phyloP scores from a whole-genome alignment of 2,888 invertebrate genomes.

The Tenthredo amoena region DNA sequence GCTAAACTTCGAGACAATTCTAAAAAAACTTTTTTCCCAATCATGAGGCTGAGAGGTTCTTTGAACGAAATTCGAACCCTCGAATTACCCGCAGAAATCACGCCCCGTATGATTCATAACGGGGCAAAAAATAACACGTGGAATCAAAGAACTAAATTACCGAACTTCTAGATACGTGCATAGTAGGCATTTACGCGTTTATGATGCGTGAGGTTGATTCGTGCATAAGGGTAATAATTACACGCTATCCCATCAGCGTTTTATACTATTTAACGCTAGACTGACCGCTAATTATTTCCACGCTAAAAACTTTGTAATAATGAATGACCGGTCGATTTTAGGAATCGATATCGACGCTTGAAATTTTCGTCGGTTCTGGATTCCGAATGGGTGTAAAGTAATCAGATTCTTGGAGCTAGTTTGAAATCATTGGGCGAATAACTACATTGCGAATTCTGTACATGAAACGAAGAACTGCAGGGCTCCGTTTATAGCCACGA shows the following conservation, averaged over 20 bases:
- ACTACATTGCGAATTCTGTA: not conserved
- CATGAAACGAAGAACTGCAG: not conserved
- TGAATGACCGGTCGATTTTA: not conserved
- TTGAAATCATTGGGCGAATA: not conserved
- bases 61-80: not conserved
- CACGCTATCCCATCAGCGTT: not conserved
- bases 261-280: not conserved
- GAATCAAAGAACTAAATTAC: not conserved
- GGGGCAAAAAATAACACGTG: not conserved
- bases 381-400: not conserved
- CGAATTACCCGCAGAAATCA: not conserved
- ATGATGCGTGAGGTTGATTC: slow-evolving; percentile 26
- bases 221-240: slow-evolving; percentile 10
- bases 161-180: not conserved
- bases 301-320: not conserved
- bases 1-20: not conserved
- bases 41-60: not conserved
- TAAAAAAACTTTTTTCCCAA: not conserved
- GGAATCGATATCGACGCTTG: not conserved
- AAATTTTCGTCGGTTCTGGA: not conserved
- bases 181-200: not conserved
- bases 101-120: not conserved
- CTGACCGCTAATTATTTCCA: slow-evolving; percentile 4
- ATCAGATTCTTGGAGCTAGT: not conserved
- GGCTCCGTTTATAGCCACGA: not conserved